Conservation (phyloP, 2,113 vertebrate genomes). For the Osmerus eperlanus region DNA sequence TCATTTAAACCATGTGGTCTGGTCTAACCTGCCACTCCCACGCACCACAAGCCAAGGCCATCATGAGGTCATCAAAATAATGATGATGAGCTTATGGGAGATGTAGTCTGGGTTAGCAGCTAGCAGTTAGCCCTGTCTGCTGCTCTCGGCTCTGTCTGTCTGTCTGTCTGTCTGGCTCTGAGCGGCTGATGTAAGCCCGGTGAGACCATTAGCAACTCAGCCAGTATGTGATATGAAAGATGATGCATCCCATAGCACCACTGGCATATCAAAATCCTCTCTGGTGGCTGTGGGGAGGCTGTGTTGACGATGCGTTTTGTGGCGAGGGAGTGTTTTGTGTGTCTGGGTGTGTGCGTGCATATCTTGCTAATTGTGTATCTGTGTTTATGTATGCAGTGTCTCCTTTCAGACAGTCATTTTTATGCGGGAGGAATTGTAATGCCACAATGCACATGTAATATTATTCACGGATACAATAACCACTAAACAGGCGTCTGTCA, state of each 20-base stretch:
- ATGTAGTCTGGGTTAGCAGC: conserved; percentile 27
- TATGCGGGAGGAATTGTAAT: conserved; percentile 16
- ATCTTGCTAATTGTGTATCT: background rate
- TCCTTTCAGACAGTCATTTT: conserved; percentile 21
- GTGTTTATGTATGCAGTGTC: conserved; percentile 20
- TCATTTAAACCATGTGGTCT: background rate
- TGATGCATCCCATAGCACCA: background rate
- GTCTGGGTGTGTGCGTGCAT: conserved; percentile 9
- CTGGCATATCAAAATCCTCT: background rate
- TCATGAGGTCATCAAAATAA: background rate
- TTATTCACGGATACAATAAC: conserved; percentile 1
- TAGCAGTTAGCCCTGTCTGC: background rate
- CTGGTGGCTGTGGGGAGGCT: background rate
- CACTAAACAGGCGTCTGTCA: background rate
- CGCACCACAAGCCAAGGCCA: background rate
- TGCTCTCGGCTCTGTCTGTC: background rate
- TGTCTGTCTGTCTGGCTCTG: background rate
- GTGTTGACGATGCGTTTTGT: background rate
- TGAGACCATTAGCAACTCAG: conserved; percentile 9
- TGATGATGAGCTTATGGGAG: background rate
- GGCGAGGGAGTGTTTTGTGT: background rate
- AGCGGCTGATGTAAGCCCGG: background rate
- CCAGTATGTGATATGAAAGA: conserved; percentile 21
- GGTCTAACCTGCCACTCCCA: background rate
- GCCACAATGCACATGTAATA: background rate